Conservation (phyloP, 2,888 invertebrate species). For the Drosophila algonquin region DNA sequence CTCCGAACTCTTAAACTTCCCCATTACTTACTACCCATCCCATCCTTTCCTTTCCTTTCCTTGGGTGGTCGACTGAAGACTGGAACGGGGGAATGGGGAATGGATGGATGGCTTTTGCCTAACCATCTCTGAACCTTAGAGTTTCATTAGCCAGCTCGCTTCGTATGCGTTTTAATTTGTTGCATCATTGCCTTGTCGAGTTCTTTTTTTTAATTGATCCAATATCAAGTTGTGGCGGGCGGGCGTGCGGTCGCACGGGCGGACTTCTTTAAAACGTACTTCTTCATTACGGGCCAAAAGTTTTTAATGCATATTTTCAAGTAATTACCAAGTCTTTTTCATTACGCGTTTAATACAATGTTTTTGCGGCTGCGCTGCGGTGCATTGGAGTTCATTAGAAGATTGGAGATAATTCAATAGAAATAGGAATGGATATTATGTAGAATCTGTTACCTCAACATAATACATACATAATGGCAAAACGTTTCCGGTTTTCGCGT, state of each 20-base stretch:
- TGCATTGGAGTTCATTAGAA: conserved; percentile 9
- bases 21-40: background rate
- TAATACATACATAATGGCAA: background rate
- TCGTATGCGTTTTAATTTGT: conserved; percentile 69
- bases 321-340: conserved; percentile 50
- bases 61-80: conserved; percentile 2
- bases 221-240: conserved; percentile 39
- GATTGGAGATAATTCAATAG: background rate
- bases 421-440: background rate
- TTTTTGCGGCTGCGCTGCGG: conserved; percentile 5
- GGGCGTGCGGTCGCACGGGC: background rate
- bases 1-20: conserved; percentile 3
- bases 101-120: conserved; percentile 5
- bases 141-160: conserved; percentile 61
- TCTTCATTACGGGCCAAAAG: conserved; percentile 37
- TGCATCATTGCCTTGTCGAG: conserved; percentile 70
- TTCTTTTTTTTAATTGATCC: conserved; percentile 64
- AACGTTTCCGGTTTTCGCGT: background rate
- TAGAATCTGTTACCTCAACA: background rate
- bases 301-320: conserved; percentile 63
- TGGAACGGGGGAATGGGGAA: no score
- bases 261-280: conserved; percentile 2
- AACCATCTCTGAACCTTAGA: conserved; percentile 38
- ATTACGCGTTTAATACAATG: conserved; percentile 16
- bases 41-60: background rate